These are phyloP conservation scores for Sphaerophoria taeniata DNA, from an alignment of 2,888 invertebrate species.

Conservation along the genomic window DNA sequence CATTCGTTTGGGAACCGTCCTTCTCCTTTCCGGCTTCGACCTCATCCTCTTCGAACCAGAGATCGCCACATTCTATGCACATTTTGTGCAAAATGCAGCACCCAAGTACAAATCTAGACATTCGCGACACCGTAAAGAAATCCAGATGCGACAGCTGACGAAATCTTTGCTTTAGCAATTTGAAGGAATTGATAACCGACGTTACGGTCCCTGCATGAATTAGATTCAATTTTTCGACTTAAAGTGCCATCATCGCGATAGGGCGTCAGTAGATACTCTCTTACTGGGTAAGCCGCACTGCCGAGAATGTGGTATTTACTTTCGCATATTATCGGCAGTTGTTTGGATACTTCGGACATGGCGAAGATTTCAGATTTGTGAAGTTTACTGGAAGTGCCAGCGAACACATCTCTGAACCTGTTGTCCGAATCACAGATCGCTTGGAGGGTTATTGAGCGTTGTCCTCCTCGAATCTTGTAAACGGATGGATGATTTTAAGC, in stretches of 20 bases:
- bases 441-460: neutral
- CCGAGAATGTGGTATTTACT: neutral
- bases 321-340: slow-evolving; percentile 4
- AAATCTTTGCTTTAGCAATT: slow-evolving; percentile 11
- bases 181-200: neutral
- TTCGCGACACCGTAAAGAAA: neutral
- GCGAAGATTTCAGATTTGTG: neutral
- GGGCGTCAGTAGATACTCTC: slow-evolving; percentile 9
- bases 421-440: slow-evolving; percentile 16
- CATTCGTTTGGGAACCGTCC: neutral
- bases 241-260: slow-evolving; percentile 1
- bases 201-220: neutral
- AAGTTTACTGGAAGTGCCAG: slow-evolving; percentile 9
- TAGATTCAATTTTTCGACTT: neutral
- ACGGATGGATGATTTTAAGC: neutral
- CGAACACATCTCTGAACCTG: slow-evolving; percentile 1
- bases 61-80: slow-evolving; percentile 6
- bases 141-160: slow-evolving; percentile 2
- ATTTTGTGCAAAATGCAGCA: slow-evolving; percentile 12
- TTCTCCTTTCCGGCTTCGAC: neutral
- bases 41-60: neutral
- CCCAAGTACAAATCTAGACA: slow-evolving; percentile 22
- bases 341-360: slow-evolving; percentile 1
- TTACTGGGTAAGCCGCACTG: slow-evolving; percentile 2
- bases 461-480: neutral